Conservation (phyloP, 2,888 invertebrate genomes). For the Aspidiotus rigidus region DNA sequence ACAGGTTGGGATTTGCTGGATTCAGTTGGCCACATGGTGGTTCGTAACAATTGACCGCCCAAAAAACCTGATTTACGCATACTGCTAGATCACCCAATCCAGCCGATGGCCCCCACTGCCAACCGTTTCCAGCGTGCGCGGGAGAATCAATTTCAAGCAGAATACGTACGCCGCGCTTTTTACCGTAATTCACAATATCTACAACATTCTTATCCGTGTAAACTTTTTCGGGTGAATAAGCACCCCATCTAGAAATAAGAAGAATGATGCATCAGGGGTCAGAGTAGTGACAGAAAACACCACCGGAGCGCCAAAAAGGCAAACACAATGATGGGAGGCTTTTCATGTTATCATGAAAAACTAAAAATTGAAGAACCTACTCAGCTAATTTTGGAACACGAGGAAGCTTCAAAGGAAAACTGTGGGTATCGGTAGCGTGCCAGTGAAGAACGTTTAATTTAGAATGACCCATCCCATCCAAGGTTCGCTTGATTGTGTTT, state of each 20-base stretch:
- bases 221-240: slow-evolving; percentile 58
- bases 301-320: too few relatives aligned
- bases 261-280: too few relatives aligned
- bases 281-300: too few relatives aligned
- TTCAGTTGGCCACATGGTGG: slow-evolving; percentile 81
- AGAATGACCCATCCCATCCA: slow-evolving; percentile 77
- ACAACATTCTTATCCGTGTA: slow-evolving; percentile 58
- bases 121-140: slow-evolving; percentile 67
- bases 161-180: slow-evolving; percentile 69
- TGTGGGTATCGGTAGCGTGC: slow-evolving; percentile 84
- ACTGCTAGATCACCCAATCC: slow-evolving; percentile 57
- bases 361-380: slow-evolving; percentile 44
- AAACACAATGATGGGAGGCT: too few relatives aligned
- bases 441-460: slow-evolving; percentile 91
- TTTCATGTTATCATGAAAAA: too few relatives aligned
- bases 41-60: slow-evolving; percentile 64
- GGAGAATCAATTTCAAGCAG: slow-evolving; percentile 85
- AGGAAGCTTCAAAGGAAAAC: slow-evolving; percentile 76
- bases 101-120: slow-evolving; percentile 64
- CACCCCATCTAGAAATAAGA: slow-evolving; percentile 53
- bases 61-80: slow-evolving; percentile 58
- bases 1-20: slow-evolving; percentile 62
- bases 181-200: slow-evolving; percentile 65
- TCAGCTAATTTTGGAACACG: slow-evolving; percentile 63
- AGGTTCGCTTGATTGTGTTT: slow-evolving; percentile 55